A percentile compares a stretch with the other conserved stretches of the same genome.
phyloP scores from a whole-genome alignment of 2,797 vertebrate species.

The Tenualosa thibaudeaui region DNA sequence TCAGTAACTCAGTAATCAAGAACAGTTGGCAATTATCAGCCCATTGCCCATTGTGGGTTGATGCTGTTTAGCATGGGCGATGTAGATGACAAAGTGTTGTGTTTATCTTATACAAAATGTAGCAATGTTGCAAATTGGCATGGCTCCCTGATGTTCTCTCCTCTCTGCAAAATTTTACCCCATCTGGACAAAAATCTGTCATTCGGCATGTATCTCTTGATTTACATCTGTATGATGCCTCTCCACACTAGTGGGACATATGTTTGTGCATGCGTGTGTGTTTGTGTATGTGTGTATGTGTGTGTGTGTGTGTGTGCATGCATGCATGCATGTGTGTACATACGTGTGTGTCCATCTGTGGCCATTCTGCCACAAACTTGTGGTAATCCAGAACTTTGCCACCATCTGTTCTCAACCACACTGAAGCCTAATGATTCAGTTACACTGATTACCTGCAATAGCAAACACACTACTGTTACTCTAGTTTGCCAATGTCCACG shows the following conservation, averaged over 20 bases:
- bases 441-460: background rate
- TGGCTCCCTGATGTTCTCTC: background rate
- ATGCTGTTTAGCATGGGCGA: background rate
- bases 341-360: background rate
- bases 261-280: background rate
- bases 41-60: background rate
- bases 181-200: conserved; percentile 10
- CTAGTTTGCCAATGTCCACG: background rate
- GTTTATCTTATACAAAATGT: background rate
- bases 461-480: background rate
- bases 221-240: conserved; percentile 12
- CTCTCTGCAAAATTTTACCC: background rate
- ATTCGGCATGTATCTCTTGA: background rate
- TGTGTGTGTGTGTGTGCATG: background rate
- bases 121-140: background rate
- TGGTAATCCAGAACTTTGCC: background rate
- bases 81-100: background rate
- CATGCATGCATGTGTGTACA: background rate
- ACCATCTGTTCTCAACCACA: background rate
- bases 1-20: background rate
- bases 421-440: background rate
- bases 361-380: background rate
- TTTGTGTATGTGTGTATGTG: background rate
- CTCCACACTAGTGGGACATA: background rate
- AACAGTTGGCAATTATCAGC: conserved; percentile 4